Conservation (phyloP, 2,888 invertebrate species). For the Spatulosminthurus flaviceps region DNA sequence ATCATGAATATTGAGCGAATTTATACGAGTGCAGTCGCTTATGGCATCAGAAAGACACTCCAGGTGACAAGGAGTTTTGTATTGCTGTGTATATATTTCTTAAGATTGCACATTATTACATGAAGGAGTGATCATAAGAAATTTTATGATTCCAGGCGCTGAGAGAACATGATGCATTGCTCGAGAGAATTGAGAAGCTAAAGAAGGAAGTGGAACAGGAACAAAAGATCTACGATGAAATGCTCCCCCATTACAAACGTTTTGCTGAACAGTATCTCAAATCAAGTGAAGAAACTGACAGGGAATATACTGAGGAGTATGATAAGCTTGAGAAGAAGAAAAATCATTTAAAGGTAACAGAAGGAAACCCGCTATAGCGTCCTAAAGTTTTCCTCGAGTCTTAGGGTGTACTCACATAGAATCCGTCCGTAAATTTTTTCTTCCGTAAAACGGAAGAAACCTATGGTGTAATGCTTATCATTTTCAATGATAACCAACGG, state of each 20-base stretch:
- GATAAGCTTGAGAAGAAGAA: slow-evolving; percentile 35
- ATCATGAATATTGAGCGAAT: slow-evolving; percentile 19
- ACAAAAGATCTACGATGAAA: slow-evolving; percentile 33
- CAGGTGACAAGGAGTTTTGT: slow-evolving; percentile 6
- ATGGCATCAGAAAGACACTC: slow-evolving; percentile 41
- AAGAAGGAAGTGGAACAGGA: slow-evolving; percentile 39
- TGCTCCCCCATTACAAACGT: slow-evolving; percentile 30
- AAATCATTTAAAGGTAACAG: slow-evolving; percentile 32
- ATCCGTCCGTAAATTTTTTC: too few species aligned
- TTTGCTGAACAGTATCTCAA: slow-evolving; percentile 22
- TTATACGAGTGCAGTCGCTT: slow-evolving; percentile 38
- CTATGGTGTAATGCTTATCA: too few species aligned
- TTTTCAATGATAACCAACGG: too few species aligned
- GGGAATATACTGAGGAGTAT: slow-evolving; percentile 37
- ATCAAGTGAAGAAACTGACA: slow-evolving; percentile 21
- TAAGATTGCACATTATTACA: neutral
- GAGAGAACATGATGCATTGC: slow-evolving; percentile 2
- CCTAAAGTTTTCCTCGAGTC: too few species aligned
- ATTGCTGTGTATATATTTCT: neutral
- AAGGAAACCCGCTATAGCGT: too few species aligned
- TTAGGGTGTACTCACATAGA: too few species aligned
- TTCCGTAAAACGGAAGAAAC: too few species aligned
- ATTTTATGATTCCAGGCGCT: neutral
- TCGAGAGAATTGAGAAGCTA: slow-evolving; percentile 7
- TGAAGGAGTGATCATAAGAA: neutral